Evolutionary conservation across 1,140 invertebrate genomes (phyloP).

Genomic region (Diorhabda elongata): DNA sequence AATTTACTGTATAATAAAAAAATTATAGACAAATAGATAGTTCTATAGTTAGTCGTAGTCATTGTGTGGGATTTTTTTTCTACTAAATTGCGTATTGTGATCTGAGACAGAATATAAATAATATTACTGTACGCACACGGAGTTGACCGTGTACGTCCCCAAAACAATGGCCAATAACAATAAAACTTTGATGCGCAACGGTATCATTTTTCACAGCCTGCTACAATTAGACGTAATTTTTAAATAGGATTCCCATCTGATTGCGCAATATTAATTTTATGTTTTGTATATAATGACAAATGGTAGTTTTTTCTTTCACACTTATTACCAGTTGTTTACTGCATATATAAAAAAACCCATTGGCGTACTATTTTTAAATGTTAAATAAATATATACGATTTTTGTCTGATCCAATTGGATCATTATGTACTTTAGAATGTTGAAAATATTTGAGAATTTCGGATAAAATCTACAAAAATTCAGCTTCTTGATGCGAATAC

Average conservation of each 20-base stretch:
- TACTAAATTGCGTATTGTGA: background rate
- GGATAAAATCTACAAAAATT: too few species aligned
- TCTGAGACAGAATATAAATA: slow-evolving; percentile 3
- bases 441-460: too few species aligned
- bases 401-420: too few species aligned
- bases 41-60: background rate
- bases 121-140: slow-evolving; percentile 2
- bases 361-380: too few species aligned
- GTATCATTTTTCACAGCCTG: background rate
- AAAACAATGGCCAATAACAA: slow-evolving; percentile 2
- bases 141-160: background rate
- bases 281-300: background rate
- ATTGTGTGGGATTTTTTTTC: background rate
- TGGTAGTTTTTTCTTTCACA: background rate
- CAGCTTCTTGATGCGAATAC: too few species aligned
- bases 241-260: background rate
- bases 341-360: too few species aligned
- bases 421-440: too few species aligned
- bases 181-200: background rate
- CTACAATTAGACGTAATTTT: background rate
- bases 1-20: background rate
- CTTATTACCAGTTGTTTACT: background rate
- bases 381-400: too few species aligned
- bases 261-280: background rate
- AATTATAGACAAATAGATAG: background rate